These are phyloP conservation scores for Seira musarum DNA, from an alignment of 2,888 invertebrate genomes.

Conservation along the genomic window DNA sequence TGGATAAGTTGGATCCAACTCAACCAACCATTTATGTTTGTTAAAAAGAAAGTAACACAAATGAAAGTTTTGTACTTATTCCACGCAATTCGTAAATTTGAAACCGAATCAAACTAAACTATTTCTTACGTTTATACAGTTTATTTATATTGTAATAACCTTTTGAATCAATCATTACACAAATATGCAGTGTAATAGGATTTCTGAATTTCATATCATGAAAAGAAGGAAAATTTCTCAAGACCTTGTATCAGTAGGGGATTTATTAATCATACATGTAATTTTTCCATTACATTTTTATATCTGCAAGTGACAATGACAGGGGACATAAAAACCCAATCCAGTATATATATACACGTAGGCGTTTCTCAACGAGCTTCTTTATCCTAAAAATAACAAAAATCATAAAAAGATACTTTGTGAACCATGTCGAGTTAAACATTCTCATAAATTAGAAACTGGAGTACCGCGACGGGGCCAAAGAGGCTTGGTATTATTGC, in stretches of 20 bases:
- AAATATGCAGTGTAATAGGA: background rate
- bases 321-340: background rate
- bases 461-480: constrained; percentile 13
- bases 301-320: background rate
- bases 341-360: background rate
- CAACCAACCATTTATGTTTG: too few species aligned
- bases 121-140: too few species aligned
- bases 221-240: background rate
- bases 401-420: background rate
- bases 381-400: too few species aligned
- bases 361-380: background rate
- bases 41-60: too few species aligned
- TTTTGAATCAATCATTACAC: background rate
- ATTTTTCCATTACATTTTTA: background rate
- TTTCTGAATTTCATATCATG: background rate
- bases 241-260: background rate
- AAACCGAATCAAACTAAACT: too few species aligned
- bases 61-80: too few species aligned
- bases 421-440: background rate
- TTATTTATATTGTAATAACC: too few species aligned
- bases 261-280: background rate
- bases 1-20: too few species aligned
- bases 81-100: too few species aligned
- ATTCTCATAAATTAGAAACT: constrained; percentile 2
- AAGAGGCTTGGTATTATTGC: constrained; percentile 28